A percentile compares a stretch with the other conserved stretches of the same genome.
Conservation (phyloP, 2,888 invertebrate species). For the Drosophila anceps region DNA sequence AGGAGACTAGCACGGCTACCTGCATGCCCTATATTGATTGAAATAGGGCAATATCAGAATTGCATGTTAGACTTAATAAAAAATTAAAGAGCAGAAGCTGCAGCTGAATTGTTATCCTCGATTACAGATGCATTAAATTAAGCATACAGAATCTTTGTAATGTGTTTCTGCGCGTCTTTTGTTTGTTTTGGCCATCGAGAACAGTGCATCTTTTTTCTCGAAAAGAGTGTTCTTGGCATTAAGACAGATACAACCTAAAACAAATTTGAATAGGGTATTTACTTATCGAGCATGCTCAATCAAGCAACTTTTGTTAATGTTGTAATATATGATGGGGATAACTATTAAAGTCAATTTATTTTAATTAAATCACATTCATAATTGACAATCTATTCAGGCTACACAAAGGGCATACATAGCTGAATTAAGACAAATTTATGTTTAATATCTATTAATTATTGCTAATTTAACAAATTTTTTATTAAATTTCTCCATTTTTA, state of each 20-base stretch:
- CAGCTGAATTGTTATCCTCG: neutral
- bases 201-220: too few species aligned
- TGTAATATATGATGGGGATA: conserved; percentile 14
- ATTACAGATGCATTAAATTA: neutral
- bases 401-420: conserved; percentile 10
- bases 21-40: neutral
- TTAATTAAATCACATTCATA: conserved; percentile 44
- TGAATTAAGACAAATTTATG: neutral
- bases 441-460: neutral
- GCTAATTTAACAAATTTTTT: neutral
- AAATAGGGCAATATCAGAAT: neutral
- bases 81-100: too few species aligned
- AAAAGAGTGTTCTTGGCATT: too few species aligned
- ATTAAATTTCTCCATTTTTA: too few species aligned
- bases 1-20: conserved; percentile 51
- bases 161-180: neutral
- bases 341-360: conserved; percentile 50
- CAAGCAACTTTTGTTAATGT: too few species aligned
- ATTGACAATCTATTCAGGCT: conserved; percentile 34
- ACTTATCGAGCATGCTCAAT: neutral
- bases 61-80: neutral
- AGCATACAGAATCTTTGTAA: too few species aligned
- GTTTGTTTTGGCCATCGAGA: too few species aligned
- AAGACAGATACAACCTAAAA: too few species aligned
- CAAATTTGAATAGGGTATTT: neutral